Conservation (phyloP, 2,797 vertebrate species). For the Antrozous pallidus region DNA sequence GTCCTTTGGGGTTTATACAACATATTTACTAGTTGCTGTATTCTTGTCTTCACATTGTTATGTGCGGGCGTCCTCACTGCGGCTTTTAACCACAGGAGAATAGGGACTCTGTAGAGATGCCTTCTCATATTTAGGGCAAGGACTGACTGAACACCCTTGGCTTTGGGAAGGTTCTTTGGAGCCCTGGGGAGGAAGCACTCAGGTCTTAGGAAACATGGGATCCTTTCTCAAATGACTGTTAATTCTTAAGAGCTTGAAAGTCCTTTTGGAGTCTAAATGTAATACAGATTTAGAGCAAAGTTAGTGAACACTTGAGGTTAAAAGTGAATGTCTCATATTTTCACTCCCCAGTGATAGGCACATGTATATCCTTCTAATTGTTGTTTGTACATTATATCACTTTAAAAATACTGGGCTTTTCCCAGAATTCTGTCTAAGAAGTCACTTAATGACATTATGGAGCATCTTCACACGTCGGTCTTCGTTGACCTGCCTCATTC, state of each 20-base stretch:
- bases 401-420: neutral
- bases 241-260: neutral
- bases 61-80: neutral
- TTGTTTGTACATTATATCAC: neutral
- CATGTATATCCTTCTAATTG: neutral
- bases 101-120: neutral
- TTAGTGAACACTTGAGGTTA: neutral
- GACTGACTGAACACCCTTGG: neutral
- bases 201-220: neutral
- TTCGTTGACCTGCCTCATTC: conserved; percentile 31
- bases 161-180: neutral
- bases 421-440: neutral
- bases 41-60: neutral
- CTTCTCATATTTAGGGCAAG: neutral
- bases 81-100: neutral
- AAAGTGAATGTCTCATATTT: neutral
- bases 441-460: neutral
- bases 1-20: neutral
- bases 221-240: neutral
- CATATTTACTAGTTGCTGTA: neutral
- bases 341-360: neutral
- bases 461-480: neutral
- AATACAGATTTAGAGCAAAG: neutral
- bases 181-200: neutral
- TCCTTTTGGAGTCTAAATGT: neutral